Conservation (phyloP, 2,113 vertebrate genomes). For the Nothoprocta pentlandii region DNA sequence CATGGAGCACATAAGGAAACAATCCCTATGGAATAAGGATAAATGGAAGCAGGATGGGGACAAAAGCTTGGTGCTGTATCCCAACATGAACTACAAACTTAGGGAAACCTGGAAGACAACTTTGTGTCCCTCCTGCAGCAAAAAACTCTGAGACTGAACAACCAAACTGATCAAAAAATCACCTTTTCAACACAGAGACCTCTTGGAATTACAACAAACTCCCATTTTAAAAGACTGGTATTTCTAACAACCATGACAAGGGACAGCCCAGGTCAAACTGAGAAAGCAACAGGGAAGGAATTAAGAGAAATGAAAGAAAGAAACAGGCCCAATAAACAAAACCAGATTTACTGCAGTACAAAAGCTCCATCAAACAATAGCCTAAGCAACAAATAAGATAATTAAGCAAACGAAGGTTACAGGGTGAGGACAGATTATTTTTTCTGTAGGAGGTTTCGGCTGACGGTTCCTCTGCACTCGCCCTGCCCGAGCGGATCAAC, state of each 20-base stretch:
- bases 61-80: not conserved
- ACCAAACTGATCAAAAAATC: not conserved
- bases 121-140: fast-evolving
- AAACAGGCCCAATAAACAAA: not conserved
- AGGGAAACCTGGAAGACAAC: not conserved
- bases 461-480: not conserved
- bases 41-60: not conserved
- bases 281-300: not conserved
- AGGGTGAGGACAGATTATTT: not conserved
- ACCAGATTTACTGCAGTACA: not conserved
- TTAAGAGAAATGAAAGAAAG: not conserved
- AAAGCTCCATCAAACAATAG: not conserved
- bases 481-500: not conserved
- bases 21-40: not conserved
- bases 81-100: not conserved
- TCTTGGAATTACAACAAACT: not conserved
- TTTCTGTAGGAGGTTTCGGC: not conserved
- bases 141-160: fast-evolving
- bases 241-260: fast-evolving
- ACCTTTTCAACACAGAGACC: not conserved
- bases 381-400: not conserved
- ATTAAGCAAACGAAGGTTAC: not conserved
- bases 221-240: not conserved
- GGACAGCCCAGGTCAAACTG: not conserved
- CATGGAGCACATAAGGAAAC: not conserved